These are phyloP conservation scores for Oophaga sylvatica DNA, from an alignment of 2,797 vertebrate species.

Conservation along the genomic window DNA sequence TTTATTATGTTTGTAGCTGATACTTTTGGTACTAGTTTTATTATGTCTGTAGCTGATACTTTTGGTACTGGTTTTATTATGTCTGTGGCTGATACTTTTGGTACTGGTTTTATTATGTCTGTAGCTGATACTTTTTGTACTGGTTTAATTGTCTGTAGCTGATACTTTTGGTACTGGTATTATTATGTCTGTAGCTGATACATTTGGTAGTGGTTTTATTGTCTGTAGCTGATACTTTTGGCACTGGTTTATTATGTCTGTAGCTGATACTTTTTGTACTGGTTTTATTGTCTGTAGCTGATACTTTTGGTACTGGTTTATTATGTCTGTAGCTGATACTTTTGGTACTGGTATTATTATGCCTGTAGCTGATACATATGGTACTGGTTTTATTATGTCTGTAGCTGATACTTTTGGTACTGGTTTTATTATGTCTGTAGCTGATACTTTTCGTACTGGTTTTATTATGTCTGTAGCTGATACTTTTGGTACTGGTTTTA, in stretches of 20 bases:
- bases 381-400: not conserved
- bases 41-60: not conserved
- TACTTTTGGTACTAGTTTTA: not conserved
- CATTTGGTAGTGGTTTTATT: not conserved
- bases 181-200: not conserved
- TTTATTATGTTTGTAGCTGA: not conserved
- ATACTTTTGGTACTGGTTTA: not conserved
- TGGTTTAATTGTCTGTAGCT: not conserved
- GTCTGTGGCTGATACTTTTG: not conserved
- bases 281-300: not conserved
- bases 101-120: not conserved
- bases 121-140: not conserved
- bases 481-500: not conserved
- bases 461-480: not conserved
- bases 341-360: not conserved
- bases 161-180: not conserved
- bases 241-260: conserved; percentile 9
- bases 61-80: not conserved
- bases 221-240: not conserved
- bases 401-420: not conserved
- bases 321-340: not conserved
- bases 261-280: not conserved
- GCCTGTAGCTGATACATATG: not conserved
- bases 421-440: not conserved
- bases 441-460: not conserved